Conservation (phyloP, 2,797 vertebrate genomes). For the Helarctos malayanus region DNA sequence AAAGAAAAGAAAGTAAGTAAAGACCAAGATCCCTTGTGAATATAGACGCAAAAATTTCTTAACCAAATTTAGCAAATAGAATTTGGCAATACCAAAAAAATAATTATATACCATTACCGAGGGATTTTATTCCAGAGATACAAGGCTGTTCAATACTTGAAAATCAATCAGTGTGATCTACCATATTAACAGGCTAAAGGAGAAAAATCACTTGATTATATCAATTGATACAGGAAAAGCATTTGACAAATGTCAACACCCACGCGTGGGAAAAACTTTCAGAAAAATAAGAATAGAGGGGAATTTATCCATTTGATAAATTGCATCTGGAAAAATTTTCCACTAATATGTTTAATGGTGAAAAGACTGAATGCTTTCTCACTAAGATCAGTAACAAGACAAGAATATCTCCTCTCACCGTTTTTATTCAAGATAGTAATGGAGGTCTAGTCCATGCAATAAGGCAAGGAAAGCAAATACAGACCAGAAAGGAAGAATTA, state of each 20-base stretch:
- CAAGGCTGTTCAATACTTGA: not conserved
- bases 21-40: not conserved
- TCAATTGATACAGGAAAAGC: not conserved
- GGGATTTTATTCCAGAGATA: not conserved
- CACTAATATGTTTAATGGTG: not conserved
- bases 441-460: not conserved
- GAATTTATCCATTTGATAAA: not conserved
- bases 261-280: not conserved
- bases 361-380: not conserved
- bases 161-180: not conserved
- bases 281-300: not conserved
- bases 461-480: not conserved
- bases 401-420: not conserved
- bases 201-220: not conserved
- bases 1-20: not conserved
- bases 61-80: slow-evolving; percentile 4
- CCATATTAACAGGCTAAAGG: not conserved
- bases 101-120: not conserved
- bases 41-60: not conserved
- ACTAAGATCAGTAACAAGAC: not conserved
- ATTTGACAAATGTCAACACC: not conserved
- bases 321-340: not conserved
- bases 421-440: not conserved
- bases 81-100: not conserved
- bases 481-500: not conserved